phyloP scores from a whole-genome alignment of 35 echinoderm and acorn worm genomes.

The Hemicentrotus pulcherrimus region DNA sequence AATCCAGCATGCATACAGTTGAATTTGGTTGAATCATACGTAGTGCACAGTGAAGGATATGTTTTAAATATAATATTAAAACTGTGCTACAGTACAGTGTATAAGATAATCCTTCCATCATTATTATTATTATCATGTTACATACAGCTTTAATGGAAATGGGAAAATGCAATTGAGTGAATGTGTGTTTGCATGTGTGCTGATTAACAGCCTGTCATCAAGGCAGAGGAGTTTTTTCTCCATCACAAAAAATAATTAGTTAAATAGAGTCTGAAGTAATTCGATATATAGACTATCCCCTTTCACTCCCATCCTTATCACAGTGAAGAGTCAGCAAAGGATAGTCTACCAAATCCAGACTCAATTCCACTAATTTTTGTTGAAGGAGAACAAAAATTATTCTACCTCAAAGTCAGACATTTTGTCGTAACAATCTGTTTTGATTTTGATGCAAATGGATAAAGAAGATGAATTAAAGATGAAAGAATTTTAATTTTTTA shows the following conservation, averaged over 20 bases:
- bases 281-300: neutral
- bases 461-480: neutral
- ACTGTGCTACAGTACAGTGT: no score
- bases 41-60: no score
- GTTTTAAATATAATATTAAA: no score
- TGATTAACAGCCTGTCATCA: neutral
- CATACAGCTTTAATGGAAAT: neutral
- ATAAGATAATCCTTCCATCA: no score
- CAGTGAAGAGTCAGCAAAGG: neutral
- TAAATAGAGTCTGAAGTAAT: neutral
- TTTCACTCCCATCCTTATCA: neutral
- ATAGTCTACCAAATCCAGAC: neutral
- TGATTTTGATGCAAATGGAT: neutral
- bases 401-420: neutral
- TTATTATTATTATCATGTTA: neutral
- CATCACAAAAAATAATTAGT: neutral
- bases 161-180: neutral
- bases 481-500: neutral
- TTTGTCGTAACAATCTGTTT: neutral
- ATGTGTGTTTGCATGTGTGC: neutral
- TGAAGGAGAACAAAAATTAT: neutral
- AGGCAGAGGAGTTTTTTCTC: neutral
- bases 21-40: no score
- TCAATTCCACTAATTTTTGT: neutral
- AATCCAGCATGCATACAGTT: no score